A percentile compares a stretch with the other conserved stretches of the same genome.
phyloP scores from a whole-genome alignment of 2,888 invertebrate species.

The Volucella inanis region DNA sequence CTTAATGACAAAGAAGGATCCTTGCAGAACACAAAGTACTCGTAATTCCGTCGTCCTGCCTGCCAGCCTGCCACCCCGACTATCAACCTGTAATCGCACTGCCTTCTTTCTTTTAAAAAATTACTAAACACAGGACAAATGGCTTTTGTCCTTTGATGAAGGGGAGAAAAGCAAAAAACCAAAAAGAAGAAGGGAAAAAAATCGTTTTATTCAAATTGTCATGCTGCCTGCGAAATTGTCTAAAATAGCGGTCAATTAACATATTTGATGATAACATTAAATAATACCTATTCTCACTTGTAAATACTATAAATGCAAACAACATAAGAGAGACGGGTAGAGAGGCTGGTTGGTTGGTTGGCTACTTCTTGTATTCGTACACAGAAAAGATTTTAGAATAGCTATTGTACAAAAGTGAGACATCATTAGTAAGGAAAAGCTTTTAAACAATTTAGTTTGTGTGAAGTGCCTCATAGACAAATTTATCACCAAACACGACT shows the following conservation, averaged over 20 bases:
- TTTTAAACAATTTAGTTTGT: constrained; percentile 51
- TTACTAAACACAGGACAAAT: constrained; percentile 41
- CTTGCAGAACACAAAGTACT: constrained; percentile 55
- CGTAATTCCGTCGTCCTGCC: constrained; percentile 35
- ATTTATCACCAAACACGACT: constrained; percentile 43
- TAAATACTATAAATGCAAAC: constrained; percentile 46
- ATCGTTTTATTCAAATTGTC: constrained; percentile 34
- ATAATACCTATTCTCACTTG: constrained; percentile 32
- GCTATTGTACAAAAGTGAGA: constrained; percentile 19
- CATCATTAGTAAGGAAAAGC: constrained; percentile 34
- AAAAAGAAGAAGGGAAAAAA: background rate
- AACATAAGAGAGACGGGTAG: constrained; percentile 1
- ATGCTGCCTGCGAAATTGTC: constrained; percentile 26
- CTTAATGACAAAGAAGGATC: constrained; percentile 36
- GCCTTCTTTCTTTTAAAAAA: constrained; percentile 16
- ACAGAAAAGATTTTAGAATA: background rate
- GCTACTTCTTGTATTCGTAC: background rate
- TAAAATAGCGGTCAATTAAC: constrained; percentile 65
- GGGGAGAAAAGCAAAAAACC: background rate
- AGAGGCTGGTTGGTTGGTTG: too few relatives aligned
- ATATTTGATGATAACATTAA: constrained; percentile 62
- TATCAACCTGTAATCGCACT: constrained; percentile 18
- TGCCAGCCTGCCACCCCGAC: constrained; percentile 3
- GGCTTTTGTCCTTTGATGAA: constrained; percentile 47
- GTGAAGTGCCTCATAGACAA: constrained; percentile 20